Evolutionary conservation across 2,888 invertebrate species (phyloP), one percentile per base, ranked within the genome.

Genomic region (Apotomis turbidana): DNA sequence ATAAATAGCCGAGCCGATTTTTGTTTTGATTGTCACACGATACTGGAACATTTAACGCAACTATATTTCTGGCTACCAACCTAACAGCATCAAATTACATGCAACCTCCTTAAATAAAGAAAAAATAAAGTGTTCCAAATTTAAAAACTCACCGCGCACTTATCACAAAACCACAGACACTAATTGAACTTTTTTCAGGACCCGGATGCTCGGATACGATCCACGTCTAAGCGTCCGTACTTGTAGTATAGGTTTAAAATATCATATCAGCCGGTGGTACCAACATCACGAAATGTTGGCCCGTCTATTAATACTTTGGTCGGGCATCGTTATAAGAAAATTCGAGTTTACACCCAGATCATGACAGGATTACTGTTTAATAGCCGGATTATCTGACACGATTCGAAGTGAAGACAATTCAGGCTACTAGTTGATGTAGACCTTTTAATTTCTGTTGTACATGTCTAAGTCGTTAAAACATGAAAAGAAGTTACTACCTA

Each of bases 261-360:
- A 71, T 78, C 74, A 70, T 75, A 76, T 75, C 76, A 74, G 66
- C 74, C 67, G 69, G 60, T 62, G 66, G 61, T 64, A 64, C 66
- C 61, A 59, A 66, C 68, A 66, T 44, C 69, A 60, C 74, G 78
- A 78, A 86, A 82, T 80, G 80, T 79, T 78, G 79, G 75, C 76
- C 76, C 57, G 73, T 82, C 86, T 87, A 87, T 81, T 83, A 85
- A 87, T 87, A 87, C 78, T 73, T 72, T 54, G 61, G 77, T 81
- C 78, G 77, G 78, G 81, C 78, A 80, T 78, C 79, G 80, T 78
- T 79, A 79, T 79, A 81, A 58, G 71, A 74, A 70, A 74, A 71
- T 74, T 71, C 67, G 61, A 57, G 72, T 68, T 68, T 68, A 71
- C 60, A 60, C 62, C 68, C 61, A 67, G 71, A 62, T 71, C 68